Evolutionary conservation across 2,797 vertebrate species (phyloP), one percentile per base, ranked within the genome.

Genomic region (Champsocephalus esox): DNA sequence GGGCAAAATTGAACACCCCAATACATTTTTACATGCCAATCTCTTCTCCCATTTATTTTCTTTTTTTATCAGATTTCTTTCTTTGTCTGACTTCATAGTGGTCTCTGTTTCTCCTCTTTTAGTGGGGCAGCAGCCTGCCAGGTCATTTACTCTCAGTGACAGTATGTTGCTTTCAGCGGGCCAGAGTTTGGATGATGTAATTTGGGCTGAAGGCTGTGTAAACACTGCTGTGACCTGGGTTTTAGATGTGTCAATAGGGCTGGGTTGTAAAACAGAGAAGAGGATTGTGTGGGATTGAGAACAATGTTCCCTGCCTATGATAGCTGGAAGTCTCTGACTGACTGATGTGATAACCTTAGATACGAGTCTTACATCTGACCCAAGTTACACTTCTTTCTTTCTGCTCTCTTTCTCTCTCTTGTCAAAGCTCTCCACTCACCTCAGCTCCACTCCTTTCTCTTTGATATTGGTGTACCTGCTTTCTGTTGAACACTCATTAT

Each of bases 141-240:
- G 87, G 85, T 88, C 82, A 84, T 90, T 90, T 88, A 71, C 79
- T 91, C 70, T 81, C 83, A 67, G 79, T 74, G 87, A 88, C 75
- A 91, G 81, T 84, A 82, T 76, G 78, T 81, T 80, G 76, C 81
- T 84, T 88, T 85, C 76, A 83, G 80, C 63, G 52, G 72, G 78
- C 88, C 78, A 73, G 81, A 46, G 41, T 90, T 88, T 80, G 84
- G 88, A 89, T 94, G 92, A 94, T 94, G 93, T 95, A 89, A 95
- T 94, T 90, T 88, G 86, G 90, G 86, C 90, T 93, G 92, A 92
- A 93, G 87, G 88, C 88, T 92, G 87, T 91, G 94, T 92, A 94
- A 95, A 94, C 92, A 93, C 79, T 61, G 77, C 81, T 82, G 80
- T 93, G 92, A 93, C 93, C 94, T 92, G 93, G 92, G 89, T 93